Percentiles rank a stretch among this genome's conserved stretches.
Evolutionary conservation across 2,888 invertebrate species (phyloP).

Genomic region (Drosophila niveifrons): DNA sequence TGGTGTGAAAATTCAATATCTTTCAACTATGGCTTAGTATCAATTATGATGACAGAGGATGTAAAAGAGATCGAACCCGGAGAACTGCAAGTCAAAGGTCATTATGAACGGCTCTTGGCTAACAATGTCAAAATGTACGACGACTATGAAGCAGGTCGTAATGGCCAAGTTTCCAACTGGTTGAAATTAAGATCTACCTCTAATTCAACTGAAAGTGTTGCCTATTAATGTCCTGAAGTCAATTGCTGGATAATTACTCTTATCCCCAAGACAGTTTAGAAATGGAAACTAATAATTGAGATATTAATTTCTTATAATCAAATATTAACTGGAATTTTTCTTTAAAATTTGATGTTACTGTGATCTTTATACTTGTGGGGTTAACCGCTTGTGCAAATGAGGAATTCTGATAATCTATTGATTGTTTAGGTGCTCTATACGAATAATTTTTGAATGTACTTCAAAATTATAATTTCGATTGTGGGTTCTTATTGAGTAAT

Average conservation of each 20-base stretch:
- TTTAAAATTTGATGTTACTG: too few relatives aligned
- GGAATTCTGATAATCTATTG: too few relatives aligned
- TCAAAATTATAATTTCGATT: too few relatives aligned
- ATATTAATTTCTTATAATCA: too few relatives aligned
- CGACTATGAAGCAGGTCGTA: slow-evolving; percentile 52
- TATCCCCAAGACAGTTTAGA: not conserved
- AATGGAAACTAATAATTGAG: too few relatives aligned
- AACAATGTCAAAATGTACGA: slow-evolving; percentile 21
- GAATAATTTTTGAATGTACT: too few relatives aligned
- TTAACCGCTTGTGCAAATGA: too few relatives aligned
- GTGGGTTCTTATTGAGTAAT: too few relatives aligned
- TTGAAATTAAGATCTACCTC: not conserved
- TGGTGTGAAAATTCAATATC: not conserved
- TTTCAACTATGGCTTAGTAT: slow-evolving; percentile 12
- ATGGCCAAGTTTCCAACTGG: not conserved
- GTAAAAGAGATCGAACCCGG: slow-evolving; percentile 50
- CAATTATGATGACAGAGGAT: slow-evolving; percentile 25
- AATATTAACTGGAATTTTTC: too few relatives aligned
- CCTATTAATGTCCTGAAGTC: not conserved
- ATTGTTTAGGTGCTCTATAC: too few relatives aligned
- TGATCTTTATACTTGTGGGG: too few relatives aligned
- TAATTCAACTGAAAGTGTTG: not conserved
- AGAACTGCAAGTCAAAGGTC: slow-evolving; percentile 45
- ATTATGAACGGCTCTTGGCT: slow-evolving; percentile 13
- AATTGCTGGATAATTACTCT: not conserved